Percentiles rank a stretch among this genome's conserved stretches.
Evolutionary conservation across 2,113 vertebrate genomes (phyloP).

Genomic region (Microcebus jonahi): DNA sequence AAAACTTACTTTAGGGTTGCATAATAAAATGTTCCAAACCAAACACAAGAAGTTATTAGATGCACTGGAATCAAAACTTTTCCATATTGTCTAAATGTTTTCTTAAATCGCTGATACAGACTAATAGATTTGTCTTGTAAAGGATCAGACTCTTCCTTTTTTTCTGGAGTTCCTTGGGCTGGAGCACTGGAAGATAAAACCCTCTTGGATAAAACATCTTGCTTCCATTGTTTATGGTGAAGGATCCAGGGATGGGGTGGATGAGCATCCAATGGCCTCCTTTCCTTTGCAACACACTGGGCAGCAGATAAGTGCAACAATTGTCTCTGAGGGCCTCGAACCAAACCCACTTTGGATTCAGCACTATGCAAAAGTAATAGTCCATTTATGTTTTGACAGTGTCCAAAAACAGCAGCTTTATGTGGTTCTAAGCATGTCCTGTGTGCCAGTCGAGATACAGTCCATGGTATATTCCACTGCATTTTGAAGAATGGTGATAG

Average conservation of each 20-base stretch:
- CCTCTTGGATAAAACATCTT: slow-evolving; percentile 46
- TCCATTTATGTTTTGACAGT: slow-evolving; percentile 75
- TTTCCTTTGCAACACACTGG: slow-evolving; percentile 72
- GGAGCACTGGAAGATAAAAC: slow-evolving; percentile 4
- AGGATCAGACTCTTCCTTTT: slow-evolving; percentile 89
- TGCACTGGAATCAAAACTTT: slow-evolving; percentile 98
- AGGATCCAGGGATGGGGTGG: slow-evolving; percentile 55
- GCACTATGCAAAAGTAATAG: slow-evolving; percentile 34
- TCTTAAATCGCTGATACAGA: slow-evolving; percentile 96
- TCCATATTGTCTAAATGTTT: slow-evolving; percentile 96
- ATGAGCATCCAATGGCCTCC: slow-evolving; percentile 46
- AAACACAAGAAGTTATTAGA: slow-evolving; percentile 93
- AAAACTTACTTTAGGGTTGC: slow-evolving; percentile 96
- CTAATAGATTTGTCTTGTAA: slow-evolving; percentile 95
- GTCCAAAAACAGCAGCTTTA: slow-evolving; percentile 62
- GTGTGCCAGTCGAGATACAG: slow-evolving; percentile 80
- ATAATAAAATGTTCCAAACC: slow-evolving; percentile 98
- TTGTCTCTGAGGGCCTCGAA: slow-evolving; percentile 70
- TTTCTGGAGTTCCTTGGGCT: slow-evolving; percentile 63
- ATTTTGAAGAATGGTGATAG: slow-evolving; percentile 81
- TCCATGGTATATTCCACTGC: slow-evolving; percentile 84
- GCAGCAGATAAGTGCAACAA: slow-evolving; percentile 82
- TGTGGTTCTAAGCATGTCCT: slow-evolving; percentile 75
- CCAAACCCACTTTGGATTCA: slow-evolving; percentile 80
- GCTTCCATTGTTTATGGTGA: slow-evolving; percentile 62